phyloP scores from a whole-genome alignment of 1,140 invertebrate species.

The Lamellibrachia luymesi region DNA sequence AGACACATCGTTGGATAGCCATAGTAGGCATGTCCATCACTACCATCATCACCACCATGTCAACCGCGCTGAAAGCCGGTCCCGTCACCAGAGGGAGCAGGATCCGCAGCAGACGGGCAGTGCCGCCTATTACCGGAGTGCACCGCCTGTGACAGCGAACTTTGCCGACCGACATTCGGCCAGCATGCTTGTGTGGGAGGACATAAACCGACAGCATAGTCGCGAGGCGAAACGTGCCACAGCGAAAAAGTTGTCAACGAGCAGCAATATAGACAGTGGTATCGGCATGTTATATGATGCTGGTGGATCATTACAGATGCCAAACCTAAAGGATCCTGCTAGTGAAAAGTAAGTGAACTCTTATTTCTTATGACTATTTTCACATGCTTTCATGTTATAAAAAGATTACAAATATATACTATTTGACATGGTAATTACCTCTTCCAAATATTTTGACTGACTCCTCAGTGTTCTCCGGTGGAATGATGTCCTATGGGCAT shows the following conservation, averaged over 20 bases:
- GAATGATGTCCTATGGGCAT: too few species aligned
- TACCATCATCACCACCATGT: constrained; percentile 53
- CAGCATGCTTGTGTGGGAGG: not conserved
- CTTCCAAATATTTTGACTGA: too few species aligned
- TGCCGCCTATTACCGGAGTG: not conserved
- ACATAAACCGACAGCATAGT: not conserved
- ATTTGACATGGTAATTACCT: too few species aligned
- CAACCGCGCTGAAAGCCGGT: constrained; percentile 15
- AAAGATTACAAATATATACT: not conserved
- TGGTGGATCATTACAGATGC: constrained; percentile 26
- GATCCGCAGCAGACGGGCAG: not conserved
- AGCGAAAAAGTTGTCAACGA: constrained; percentile 27
- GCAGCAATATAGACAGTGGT: constrained; percentile 71
- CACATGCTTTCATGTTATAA: not conserved
- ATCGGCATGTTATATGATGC: constrained; percentile 56
- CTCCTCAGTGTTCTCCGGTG: too few species aligned
- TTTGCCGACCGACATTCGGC: not conserved
- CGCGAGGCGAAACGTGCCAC: not conserved
- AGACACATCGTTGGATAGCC: not conserved
- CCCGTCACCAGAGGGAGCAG: not conserved
- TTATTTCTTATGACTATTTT: not conserved
- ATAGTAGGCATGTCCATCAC: constrained; percentile 37
- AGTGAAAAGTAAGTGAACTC: constrained; percentile 50
- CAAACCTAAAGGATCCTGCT: constrained; percentile 43
- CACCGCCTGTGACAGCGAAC: not conserved